These are phyloP conservation scores for Hydraecia micacea DNA, from an alignment of 2,888 invertebrate genomes.

Conservation along the genomic window DNA sequence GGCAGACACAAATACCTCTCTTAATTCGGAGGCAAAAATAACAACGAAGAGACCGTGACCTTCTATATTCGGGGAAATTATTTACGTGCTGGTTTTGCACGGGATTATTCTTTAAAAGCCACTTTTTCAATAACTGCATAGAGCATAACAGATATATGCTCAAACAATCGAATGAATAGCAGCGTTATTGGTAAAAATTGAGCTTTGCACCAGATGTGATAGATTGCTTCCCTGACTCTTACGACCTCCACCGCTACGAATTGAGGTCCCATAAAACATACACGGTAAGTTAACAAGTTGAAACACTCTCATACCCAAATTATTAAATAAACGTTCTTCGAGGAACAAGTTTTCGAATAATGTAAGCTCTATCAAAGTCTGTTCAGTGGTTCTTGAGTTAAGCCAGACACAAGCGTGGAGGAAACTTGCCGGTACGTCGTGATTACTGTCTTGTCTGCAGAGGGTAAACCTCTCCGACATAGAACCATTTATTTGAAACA, in stretches of 20 bases:
- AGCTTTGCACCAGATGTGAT: constrained; percentile 43
- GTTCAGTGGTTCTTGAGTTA: constrained; percentile 54
- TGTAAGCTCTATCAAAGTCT: constrained; percentile 54
- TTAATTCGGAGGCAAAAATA: constrained; percentile 51
- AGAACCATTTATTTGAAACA: constrained; percentile 51
- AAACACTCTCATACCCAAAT: constrained; percentile 51
- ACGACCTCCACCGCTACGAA: constrained; percentile 14
- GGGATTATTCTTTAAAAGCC: constrained; percentile 2
- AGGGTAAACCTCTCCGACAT: constrained; percentile 17
- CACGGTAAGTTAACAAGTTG: constrained; percentile 48
- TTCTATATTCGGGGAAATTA: constrained; percentile 36
- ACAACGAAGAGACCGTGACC: constrained; percentile 47
- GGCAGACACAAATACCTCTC: constrained; percentile 38
- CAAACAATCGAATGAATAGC: constrained; percentile 24
- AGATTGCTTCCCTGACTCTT: constrained; percentile 24
- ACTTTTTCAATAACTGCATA: constrained; percentile 12
- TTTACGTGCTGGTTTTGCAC: constrained; percentile 12
- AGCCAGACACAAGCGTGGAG: constrained; percentile 53
- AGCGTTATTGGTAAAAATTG: constrained; percentile 47
- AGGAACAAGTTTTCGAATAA: constrained; percentile 61
- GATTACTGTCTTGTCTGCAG: constrained; percentile 49
- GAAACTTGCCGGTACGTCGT: constrained; percentile 58
- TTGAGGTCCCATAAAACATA: constrained; percentile 50
- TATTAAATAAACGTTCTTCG: constrained; percentile 55
- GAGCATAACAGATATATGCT: background rate